A percentile compares a stretch with the other conserved stretches of the same genome.
These are phyloP conservation scores for Helicolenus hilgendorfi DNA, from an alignment of 2,797 vertebrate species.

Conservation along the genomic window DNA sequence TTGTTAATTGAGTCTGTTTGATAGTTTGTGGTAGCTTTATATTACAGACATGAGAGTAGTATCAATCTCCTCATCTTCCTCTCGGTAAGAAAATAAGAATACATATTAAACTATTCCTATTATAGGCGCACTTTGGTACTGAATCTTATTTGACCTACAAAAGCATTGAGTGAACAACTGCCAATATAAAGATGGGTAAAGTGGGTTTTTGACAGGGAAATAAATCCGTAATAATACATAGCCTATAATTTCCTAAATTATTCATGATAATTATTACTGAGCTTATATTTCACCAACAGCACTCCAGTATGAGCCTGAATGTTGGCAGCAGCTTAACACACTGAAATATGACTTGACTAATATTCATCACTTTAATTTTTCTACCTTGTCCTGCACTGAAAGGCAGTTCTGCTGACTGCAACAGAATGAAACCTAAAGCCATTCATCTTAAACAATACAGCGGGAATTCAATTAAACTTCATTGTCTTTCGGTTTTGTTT, in stretches of 20 bases:
- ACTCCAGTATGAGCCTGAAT: neutral
- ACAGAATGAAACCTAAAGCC: conserved; percentile 27
- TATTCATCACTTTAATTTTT: conserved; percentile 13
- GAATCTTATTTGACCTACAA: neutral
- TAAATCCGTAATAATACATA: neutral
- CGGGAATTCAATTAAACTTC: conserved; percentile 58
- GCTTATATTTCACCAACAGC: neutral
- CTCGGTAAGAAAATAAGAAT: neutral
- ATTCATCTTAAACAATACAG: conserved; percentile 60
- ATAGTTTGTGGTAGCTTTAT: neutral
- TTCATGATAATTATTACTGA: neutral
- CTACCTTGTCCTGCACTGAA: conserved; percentile 15
- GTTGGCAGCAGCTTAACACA: neutral
- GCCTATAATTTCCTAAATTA: neutral
- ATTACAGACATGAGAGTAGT: neutral
- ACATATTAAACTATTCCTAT: neutral
- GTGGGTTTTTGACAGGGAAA: neutral
- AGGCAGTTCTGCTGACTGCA: conserved; percentile 49
- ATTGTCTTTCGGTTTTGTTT: conserved; percentile 47
- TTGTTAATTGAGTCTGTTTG: neutral
- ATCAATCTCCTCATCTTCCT: neutral
- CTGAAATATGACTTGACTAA: conserved; percentile 9
- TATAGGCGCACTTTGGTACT: neutral
- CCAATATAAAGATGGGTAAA: neutral
- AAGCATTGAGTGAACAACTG: neutral